Conservation (phyloP, 2,888 invertebrate genomes). For the Drosophila vallismaia region DNA sequence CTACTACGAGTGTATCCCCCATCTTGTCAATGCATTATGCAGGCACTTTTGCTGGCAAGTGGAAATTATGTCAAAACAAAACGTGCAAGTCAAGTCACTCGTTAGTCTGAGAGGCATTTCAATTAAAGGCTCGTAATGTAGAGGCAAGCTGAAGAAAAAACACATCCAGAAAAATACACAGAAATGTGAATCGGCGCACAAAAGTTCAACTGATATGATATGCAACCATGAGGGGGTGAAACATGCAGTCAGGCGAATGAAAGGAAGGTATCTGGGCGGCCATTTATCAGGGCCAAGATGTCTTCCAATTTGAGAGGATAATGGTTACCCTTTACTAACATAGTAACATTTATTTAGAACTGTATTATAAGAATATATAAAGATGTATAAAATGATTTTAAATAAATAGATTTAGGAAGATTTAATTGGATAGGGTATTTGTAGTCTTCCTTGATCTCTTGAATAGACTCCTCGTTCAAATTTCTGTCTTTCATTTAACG, state of each 20-base stretch:
- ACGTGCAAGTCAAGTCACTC: conserved; percentile 58
- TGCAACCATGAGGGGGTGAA: conserved; percentile 37
- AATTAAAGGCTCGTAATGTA: conserved; percentile 56
- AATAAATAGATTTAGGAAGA: no score
- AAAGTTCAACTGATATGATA: conserved; percentile 67
- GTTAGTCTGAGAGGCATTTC: conserved; percentile 59
- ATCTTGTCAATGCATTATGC: conserved; percentile 43
- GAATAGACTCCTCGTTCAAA: conserved; percentile 38
- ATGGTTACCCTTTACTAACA: conserved; percentile 7
- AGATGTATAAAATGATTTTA: no score
- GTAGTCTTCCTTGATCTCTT: conserved; percentile 34
- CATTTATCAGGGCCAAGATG: conserved; percentile 69
- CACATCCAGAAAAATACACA: conserved; percentile 20
- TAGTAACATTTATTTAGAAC: no score
- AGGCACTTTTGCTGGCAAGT: conserved; percentile 60
- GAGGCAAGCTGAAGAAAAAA: background rate
- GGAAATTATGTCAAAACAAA: conserved; percentile 78
- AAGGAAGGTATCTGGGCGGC: conserved; percentile 34
- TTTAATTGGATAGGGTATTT: conserved; percentile 1
- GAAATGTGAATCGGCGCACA: conserved; percentile 43
- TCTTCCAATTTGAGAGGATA: conserved; percentile 51
- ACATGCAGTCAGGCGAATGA: background rate
- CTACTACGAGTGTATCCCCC: conserved; percentile 19
- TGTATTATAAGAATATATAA: no score
- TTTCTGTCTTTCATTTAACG: conserved; percentile 40